A percentile compares a stretch with the other conserved stretches of the same genome.
Evolutionary conservation across 2,113 vertebrate genomes (phyloP).

Genomic region (Barbus barbus): DNA sequence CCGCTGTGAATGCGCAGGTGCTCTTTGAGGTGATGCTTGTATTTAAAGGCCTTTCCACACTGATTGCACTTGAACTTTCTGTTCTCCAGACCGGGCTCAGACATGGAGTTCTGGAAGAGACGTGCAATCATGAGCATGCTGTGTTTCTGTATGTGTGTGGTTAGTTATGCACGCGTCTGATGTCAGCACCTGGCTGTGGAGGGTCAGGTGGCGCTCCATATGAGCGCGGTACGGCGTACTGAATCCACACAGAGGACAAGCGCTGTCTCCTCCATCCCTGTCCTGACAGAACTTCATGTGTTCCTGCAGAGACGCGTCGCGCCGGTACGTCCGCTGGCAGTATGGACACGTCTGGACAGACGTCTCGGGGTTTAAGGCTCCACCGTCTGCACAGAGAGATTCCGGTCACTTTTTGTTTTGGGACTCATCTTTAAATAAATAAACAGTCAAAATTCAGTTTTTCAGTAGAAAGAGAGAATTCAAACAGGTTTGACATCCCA

Average conservation of each 20-base stretch:
- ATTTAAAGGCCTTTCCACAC: conserved; percentile 85
- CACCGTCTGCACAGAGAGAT: conserved; percentile 56
- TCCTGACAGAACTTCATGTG: conserved; percentile 77
- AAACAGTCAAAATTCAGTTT: too few relatives aligned
- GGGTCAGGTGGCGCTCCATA: conserved; percentile 74
- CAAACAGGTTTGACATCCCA: too few relatives aligned
- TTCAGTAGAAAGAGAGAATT: too few relatives aligned
- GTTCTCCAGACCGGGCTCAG: conserved; percentile 71
- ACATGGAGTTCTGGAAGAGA: conserved; percentile 49
- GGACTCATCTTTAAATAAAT: too few relatives aligned
- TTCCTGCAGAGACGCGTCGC: conserved; percentile 69
- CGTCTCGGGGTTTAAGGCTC: conserved; percentile 46
- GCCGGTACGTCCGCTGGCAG: conserved; percentile 72
- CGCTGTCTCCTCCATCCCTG: conserved; percentile 65
- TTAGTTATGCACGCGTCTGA: not conserved
- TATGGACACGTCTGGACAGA: conserved; percentile 73
- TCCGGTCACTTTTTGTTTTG: too few relatives aligned
- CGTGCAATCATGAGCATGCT: not conserved
- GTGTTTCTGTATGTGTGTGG: not conserved
- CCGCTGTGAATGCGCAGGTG: conserved; percentile 84
- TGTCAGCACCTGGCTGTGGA: conserved; percentile 65
- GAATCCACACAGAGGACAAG: conserved; percentile 75
- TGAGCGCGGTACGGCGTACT: conserved; percentile 72
- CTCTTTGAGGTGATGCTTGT: conserved; percentile 86
- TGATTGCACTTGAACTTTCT: conserved; percentile 83